Evolutionary conservation across 37 sponge, comb jelly and placozoan genomes (phyloP).

Genomic region (Corticium candelabrum): DNA sequence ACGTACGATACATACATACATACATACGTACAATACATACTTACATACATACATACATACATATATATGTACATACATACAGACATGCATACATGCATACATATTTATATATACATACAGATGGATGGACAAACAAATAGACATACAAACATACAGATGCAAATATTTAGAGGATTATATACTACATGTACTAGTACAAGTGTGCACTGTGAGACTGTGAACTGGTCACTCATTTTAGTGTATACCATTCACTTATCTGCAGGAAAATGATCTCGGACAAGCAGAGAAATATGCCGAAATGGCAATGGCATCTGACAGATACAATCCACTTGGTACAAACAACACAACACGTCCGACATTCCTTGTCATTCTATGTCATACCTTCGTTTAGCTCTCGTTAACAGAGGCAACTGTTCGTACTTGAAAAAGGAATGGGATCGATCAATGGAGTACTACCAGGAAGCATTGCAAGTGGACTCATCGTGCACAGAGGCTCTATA

Average conservation of each 20-base stretch:
- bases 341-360: neutral
- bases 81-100: no score
- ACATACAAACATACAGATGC: neutral
- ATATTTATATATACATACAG: no score
- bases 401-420: slow-evolving; percentile 82
- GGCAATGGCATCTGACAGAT: slow-evolving; percentile 72
- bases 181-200: no score
- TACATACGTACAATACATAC: no score
- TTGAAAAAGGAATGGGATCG: slow-evolving; percentile 45
- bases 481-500: slow-evolving; percentile 79
- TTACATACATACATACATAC: no score
- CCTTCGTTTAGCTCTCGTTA: slow-evolving; percentile 62
- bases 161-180: neutral
- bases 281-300: slow-evolving; percentile 85
- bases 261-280: slow-evolving; percentile 64
- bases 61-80: no score
- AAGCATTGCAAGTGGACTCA: slow-evolving; percentile 82
- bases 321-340: slow-evolving; percentile 43
- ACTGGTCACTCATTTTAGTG: neutral
- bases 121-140: no score
- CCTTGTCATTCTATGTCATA: neutral
- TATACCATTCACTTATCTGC: neutral
- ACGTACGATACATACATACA: no score
- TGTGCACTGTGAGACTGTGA: no score
- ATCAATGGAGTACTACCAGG: slow-evolving; percentile 75